Evolutionary conservation across 2,888 invertebrate genomes (phyloP), one percentile per base, ranked within the genome.

Genomic region (Drosophila nigritarsus): DNA sequence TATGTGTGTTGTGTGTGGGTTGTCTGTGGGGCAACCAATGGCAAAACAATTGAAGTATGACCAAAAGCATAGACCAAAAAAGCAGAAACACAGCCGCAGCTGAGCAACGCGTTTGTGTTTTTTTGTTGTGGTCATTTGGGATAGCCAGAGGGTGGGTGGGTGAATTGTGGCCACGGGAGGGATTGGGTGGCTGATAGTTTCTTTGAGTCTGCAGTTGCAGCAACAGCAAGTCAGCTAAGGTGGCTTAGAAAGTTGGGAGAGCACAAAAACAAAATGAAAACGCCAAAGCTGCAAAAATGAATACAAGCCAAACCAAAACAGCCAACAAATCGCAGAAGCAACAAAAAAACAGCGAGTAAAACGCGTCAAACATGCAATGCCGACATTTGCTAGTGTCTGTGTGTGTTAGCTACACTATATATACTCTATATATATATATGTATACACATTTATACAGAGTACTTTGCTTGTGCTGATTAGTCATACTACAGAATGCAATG

Each of bases 31-130:
- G 88, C 83, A 88, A 84, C 75, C 73, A 78, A 74, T 69, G 73
- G 67, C 67, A 68, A 88, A 87, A 70, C 79, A 85, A 83, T 85
- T 85, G 82, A 85, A 72, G 89, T 85, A 87, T 89, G 89, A 83
- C 87, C 84, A 88, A 74, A 79, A 68, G 53, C 54, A 63, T 34
- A 68, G 50, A 68, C n/a, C 32, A 50, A 36, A 48, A 48, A 63
- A 34, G 40, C 29, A 36, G 32, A 61, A 53, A 42, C 45, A 45
- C 7, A 24, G 45, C 20, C 32, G 40, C 65, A 75, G 54, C 70
- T 58, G 65, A 48, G 66, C 59, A 75, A 64, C 53, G 40, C 50
- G 65, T 62, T 36, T 20, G 60, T 36, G n/a, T 29, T 24, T 53
- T 54, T 49, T 27, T 73, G 65, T 73, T 80, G 65, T 80, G 87